Conservation (phyloP, 2,797 vertebrate genomes). For the Characodon lateralis region DNA sequence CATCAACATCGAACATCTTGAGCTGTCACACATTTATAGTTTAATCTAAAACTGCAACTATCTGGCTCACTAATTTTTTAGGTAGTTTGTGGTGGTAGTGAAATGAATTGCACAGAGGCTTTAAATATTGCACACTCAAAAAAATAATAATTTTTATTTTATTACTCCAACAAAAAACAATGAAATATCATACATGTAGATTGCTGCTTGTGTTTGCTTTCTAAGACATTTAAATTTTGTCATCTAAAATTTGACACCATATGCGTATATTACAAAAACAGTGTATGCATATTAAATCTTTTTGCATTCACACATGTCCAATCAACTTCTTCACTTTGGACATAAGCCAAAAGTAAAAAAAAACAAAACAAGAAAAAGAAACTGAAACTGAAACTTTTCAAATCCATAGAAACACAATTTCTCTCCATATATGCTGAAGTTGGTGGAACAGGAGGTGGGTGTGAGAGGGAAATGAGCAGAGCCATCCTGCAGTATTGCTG, state of each 20-base stretch:
- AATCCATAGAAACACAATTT: conserved; percentile 69
- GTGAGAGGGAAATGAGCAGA: conserved; percentile 66
- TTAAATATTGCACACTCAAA: background rate
- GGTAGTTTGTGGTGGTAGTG: background rate
- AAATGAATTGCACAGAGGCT: background rate
- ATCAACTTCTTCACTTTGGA: conserved; percentile 15
- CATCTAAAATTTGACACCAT: background rate
- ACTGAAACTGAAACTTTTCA: conserved; percentile 50
- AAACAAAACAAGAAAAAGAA: background rate
- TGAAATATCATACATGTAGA: background rate
- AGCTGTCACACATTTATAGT: no score
- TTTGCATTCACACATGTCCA: background rate
- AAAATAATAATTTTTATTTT: background rate
- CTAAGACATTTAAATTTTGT: background rate
- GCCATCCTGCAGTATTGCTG: conserved; percentile 68
- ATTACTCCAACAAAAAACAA: no score
- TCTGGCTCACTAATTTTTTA: no score
- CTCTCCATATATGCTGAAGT: conserved; percentile 62
- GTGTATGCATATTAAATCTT: background rate
- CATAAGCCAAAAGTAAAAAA: conserved; percentile 9
- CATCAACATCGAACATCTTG: background rate
- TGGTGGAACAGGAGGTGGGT: conserved; percentile 54
- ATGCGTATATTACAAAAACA: background rate
- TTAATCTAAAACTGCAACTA: no score
- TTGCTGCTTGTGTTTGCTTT: background rate